Base-by-base conservation (phyloP, 2,888 invertebrate genomes). In the Hemithea aestivaria region DNA sequence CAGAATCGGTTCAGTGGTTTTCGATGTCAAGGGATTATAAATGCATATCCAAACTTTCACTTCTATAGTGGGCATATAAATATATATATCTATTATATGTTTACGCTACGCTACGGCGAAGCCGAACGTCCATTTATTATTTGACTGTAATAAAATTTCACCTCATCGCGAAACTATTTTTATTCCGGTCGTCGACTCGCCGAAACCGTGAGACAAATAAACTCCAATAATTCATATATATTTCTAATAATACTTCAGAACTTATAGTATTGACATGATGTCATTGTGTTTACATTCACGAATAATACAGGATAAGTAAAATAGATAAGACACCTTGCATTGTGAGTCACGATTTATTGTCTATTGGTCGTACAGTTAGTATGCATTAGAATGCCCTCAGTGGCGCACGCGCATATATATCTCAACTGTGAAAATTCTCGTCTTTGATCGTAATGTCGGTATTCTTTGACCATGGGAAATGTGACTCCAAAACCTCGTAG, bases 261-360 rank as follows among this genome's bases (percentile, higher is more conserved):
- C 2, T 16, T 16, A 5, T 2, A 4, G 16, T 16, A 16, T 16
- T 16, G 16, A 16, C 16, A 16, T 16, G 16, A 16, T 16, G 58
- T 47, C 58, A 48, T 51, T 33, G 35, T 61, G 64, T 60, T 66
- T 62, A 62, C 56, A 32, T 45, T 32, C 45, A 37, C 49, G 36
- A 40, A 39, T 44, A 38, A 32, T 45, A 40, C 33, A 16, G 16
- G 5, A 16, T 16, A 16, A 16, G 16, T 16, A 16, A 32, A 53
- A 44, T 65, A 76, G 81, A 80, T 82, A 78, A 81, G 72, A 73
- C 73, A 81, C 73, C 73, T 80, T 75, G 70, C 75, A 54, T 61
- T 56, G 67, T 80, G 79, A 76, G 46, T 80, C 75, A 73, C 52
- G 48, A 31, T 35, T 35, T 35, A 25, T 16, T 40, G 12, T 35